Evolutionary conservation across 2,797 vertebrate genomes (phyloP), one percentile per base, ranked within the genome.

Genomic region (Crossoptilon crossoptilon): DNA sequence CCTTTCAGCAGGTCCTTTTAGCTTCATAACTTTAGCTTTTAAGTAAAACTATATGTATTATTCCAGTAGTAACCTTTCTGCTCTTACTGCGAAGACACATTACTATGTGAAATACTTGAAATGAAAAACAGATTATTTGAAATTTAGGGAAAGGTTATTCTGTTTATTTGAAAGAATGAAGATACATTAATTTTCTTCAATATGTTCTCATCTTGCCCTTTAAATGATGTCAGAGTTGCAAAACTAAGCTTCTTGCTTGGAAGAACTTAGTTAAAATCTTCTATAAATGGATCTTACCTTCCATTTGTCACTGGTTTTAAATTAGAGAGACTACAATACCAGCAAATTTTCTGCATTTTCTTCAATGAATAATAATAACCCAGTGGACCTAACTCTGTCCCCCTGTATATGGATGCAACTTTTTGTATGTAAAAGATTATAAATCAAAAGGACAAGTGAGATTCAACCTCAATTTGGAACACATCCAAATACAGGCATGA

Each of bases 381-480:
- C 46, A 59, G 39, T 31, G n/a, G 46, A 86, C 59, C n/a, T 84
- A 79, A 82, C 88, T 91, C 84, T 88, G 48, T 93, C 58, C 18
- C 18, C 22, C 31, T 37, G 2, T 71, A 80, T 77, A 66, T 4
- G 48, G 4, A 16, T 85, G 19, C 35, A 93, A 66, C 16, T 69
- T 87, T 78, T 70, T 53, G 1, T 46, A 37, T 1, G 0, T 66
- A 60, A 85, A 74, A 93, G 19, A 41, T 58, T 43, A 87, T 55
- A 89, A 94, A 94, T 88, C 70, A 91, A 88, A 90, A 93, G 33
- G 70, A 91, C 37, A 86, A 83, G 49, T 2, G 77, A 23, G 48
- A 60, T 87, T 71, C 67, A 78, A 64, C 3, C 6, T 9, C 69
- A 71, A 0, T 68, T 77, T 83, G 58, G 44, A 75, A 66, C 18